phyloP scores from a whole-genome alignment of 2,113 vertebrate species.

The Athene noctua region DNA sequence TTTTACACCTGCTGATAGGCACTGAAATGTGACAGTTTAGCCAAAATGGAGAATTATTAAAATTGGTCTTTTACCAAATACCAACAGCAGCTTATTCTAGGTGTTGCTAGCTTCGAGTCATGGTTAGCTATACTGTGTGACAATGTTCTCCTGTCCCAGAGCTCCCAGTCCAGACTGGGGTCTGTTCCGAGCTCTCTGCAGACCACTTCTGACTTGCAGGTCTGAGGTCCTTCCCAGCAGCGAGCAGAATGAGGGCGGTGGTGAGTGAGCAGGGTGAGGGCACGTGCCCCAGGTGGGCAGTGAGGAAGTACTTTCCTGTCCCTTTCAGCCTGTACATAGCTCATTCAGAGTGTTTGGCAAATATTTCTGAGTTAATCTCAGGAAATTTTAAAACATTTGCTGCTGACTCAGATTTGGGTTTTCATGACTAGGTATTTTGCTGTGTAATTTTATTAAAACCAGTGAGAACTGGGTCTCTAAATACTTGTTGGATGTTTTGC shows the following conservation, averaged over 20 bases:
- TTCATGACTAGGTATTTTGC: background rate
- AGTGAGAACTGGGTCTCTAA: background rate
- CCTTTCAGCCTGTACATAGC: background rate
- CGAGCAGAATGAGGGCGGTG: background rate
- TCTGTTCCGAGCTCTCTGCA: background rate
- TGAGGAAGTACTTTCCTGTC: background rate
- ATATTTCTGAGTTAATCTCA: background rate
- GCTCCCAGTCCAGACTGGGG: background rate
- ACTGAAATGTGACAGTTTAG: background rate
- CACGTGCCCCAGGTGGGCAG: rapidly evolving
- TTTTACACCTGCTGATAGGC: background rate
- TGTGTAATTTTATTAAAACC: background rate
- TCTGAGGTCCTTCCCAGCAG: background rate
- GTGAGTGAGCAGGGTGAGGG: background rate
- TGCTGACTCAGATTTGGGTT: background rate
- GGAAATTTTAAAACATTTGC: background rate
- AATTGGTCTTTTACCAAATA: background rate
- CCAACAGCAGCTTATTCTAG: background rate
- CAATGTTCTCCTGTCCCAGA: background rate
- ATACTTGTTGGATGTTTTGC: too few species aligned
- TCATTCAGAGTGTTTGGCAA: background rate
- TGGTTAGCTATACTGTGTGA: background rate
- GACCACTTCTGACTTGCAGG: background rate
- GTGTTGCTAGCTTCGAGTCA: background rate
- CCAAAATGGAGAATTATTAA: background rate